Evolutionary conservation across 2,888 invertebrate genomes (phyloP).

Genomic region (Acanthosepion lycidas): DNA sequence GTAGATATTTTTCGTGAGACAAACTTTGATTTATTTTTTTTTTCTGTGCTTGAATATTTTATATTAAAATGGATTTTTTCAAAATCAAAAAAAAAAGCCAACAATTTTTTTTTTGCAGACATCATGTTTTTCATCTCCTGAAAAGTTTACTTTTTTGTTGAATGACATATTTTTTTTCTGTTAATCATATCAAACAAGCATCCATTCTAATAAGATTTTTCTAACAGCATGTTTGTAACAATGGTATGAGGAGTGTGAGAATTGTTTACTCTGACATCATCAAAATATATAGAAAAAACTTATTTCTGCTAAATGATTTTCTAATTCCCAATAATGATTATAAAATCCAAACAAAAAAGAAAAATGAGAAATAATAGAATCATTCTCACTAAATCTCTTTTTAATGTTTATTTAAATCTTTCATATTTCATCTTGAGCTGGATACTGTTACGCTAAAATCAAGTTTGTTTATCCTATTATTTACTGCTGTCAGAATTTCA

Average conservation of each 20-base stretch:
- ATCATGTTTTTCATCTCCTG: neutral
- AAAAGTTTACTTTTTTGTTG: neutral
- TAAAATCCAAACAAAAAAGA: neutral
- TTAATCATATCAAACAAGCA: neutral
- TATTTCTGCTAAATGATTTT: neutral
- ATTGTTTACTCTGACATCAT: neutral
- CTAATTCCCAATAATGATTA: neutral
- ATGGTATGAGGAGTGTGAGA: neutral
- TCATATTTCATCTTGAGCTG: neutral
- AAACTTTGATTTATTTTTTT: neutral
- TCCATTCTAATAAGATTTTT: neutral
- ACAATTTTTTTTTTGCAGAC: neutral
- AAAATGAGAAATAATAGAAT: neutral
- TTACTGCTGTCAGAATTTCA: neutral
- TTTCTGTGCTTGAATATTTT: neutral
- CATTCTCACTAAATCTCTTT: neutral
- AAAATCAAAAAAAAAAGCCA: neutral
- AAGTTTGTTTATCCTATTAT: neutral
- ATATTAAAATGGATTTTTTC: neutral
- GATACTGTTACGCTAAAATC: neutral
- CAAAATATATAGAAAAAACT: neutral
- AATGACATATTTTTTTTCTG: neutral
- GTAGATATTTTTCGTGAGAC: neutral
- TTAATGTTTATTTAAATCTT: neutral
- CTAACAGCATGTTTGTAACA: neutral